phyloP scores from a whole-genome alignment of 2,113 vertebrate species.

The Aphelocoma coerulescens region DNA sequence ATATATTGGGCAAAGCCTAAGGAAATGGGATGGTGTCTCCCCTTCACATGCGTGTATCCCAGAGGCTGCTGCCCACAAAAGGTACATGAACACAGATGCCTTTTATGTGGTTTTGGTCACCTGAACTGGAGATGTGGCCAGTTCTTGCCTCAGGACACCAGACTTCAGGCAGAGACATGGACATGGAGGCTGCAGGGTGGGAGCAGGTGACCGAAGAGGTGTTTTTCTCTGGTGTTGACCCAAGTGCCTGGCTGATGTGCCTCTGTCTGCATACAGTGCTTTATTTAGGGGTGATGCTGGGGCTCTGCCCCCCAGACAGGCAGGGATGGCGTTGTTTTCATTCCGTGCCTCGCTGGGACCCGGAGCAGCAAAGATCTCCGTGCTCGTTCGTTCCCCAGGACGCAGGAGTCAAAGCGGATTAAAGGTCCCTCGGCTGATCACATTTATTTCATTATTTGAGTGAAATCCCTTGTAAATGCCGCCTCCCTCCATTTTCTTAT shows the following conservation, averaged over 20 bases:
- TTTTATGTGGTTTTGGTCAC: neutral
- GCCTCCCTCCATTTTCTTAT: neutral
- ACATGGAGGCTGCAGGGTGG: neutral
- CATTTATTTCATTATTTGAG: slow-evolving; percentile 66
- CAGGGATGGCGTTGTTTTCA: neutral
- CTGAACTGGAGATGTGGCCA: neutral
- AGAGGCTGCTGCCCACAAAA: neutral
- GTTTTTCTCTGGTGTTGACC: neutral
- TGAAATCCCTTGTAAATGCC: slow-evolving; percentile 56
- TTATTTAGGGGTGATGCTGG: neutral
- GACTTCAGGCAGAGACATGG: neutral
- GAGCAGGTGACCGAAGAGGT: neutral
- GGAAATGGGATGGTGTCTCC: neutral
- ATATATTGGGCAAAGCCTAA: neutral
- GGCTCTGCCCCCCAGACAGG: neutral
- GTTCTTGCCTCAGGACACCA: accelerated
- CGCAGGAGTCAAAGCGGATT: slow-evolving; percentile 55
- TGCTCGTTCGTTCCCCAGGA: neutral
- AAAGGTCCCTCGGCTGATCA: slow-evolving; percentile 43
- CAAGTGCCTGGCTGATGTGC: neutral
- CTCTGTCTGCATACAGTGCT: neutral
- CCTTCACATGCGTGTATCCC: accelerated
- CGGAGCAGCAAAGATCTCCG: neutral
- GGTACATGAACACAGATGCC: neutral
- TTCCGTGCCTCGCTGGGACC: neutral